phyloP scores from a whole-genome alignment of 2,113 vertebrate species.

The Nycticorax nycticorax region DNA sequence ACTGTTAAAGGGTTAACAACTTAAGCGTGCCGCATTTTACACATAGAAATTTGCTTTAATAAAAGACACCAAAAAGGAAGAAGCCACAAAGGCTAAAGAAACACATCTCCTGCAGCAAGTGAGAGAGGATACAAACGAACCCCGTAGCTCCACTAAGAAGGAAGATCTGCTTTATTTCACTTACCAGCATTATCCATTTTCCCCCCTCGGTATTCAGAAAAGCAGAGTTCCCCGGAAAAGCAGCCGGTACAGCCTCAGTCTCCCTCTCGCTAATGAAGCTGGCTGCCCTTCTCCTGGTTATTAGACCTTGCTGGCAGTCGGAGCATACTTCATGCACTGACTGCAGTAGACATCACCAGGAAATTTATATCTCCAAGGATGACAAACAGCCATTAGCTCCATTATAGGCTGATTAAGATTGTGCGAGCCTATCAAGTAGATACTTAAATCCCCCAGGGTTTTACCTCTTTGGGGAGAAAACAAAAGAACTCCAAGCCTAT shows the following conservation, averaged over 20 bases:
- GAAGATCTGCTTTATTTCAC: constrained; percentile 64
- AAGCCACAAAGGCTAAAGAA: constrained; percentile 23
- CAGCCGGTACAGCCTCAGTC: not conserved
- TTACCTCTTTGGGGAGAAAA: constrained; percentile 68
- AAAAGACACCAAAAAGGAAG: constrained; percentile 8
- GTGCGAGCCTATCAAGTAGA: constrained; percentile 80
- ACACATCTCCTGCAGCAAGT: constrained; percentile 45
- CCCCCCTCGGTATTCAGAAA: constrained; percentile 34
- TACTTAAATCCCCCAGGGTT: constrained; percentile 73
- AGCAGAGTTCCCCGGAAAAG: constrained; percentile 59
- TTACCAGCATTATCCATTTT: constrained; percentile 82
- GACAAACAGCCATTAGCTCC: constrained; percentile 87
- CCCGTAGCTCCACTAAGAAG: constrained; percentile 3
- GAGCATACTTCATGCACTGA: constrained; percentile 76
- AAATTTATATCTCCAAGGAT: constrained; percentile 86
- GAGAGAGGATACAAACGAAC: constrained; percentile 19
- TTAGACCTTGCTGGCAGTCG: constrained; percentile 77
- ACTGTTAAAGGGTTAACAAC: constrained; percentile 24
- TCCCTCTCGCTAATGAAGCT: constrained; percentile 63
- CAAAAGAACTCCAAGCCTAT: constrained; percentile 57
- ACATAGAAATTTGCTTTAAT: constrained; percentile 32
- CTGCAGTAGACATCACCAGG: constrained; percentile 82
- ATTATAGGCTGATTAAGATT: constrained; percentile 83
- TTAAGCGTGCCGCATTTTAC: constrained; percentile 12
- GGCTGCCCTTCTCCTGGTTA: constrained; percentile 74